These are phyloP conservation scores for Galaxias olidus DNA, from an alignment of 2,797 vertebrate species.

Conservation along the genomic window DNA sequence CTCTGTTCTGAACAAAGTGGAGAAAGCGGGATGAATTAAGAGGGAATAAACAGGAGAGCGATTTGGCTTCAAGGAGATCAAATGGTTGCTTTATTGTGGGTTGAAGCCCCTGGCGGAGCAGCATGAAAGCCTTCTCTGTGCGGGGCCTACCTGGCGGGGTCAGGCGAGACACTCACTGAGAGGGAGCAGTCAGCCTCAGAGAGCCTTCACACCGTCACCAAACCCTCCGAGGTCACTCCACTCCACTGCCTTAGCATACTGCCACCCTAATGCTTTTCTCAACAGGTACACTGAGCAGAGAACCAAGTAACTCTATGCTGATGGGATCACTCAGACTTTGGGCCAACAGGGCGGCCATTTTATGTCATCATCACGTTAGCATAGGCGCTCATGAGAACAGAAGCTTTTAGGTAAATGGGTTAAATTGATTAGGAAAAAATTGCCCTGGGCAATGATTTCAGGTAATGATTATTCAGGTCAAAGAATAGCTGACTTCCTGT, in stretches of 20 bases:
- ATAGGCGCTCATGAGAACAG: conserved; percentile 50
- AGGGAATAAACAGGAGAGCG: conserved; percentile 89
- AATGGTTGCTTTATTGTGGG: conserved; percentile 95
- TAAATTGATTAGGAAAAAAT: conserved; percentile 50
- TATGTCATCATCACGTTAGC: conserved; percentile 62
- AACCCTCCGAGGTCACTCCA: conserved; percentile 61
- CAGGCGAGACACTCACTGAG: conserved; percentile 67
- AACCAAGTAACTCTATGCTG: conserved; percentile 68
- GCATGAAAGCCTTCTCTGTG: conserved; percentile 94
- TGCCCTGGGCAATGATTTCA: conserved; percentile 51
- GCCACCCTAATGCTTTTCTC: conserved; percentile 65
- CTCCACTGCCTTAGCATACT: conserved; percentile 56
- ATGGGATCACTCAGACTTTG: conserved; percentile 67
- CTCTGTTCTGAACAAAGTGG: conserved; percentile 84
- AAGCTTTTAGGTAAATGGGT: conserved; percentile 64
- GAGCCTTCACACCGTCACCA: conserved; percentile 70
- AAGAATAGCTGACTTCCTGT: conserved; percentile 67
- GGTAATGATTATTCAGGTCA: conserved; percentile 72
- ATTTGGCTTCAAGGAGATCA: conserved; percentile 94
- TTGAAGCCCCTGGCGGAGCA: conserved; percentile 81
- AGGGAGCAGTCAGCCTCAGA: conserved; percentile 65
- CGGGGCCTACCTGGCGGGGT: conserved; percentile 73
- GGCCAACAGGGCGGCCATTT: conserved; percentile 56
- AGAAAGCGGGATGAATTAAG: conserved; percentile 81
- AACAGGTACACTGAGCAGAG: conserved; percentile 68